phyloP scores from a whole-genome alignment of 1,140 invertebrate genomes.

The Drepana arcuata region DNA sequence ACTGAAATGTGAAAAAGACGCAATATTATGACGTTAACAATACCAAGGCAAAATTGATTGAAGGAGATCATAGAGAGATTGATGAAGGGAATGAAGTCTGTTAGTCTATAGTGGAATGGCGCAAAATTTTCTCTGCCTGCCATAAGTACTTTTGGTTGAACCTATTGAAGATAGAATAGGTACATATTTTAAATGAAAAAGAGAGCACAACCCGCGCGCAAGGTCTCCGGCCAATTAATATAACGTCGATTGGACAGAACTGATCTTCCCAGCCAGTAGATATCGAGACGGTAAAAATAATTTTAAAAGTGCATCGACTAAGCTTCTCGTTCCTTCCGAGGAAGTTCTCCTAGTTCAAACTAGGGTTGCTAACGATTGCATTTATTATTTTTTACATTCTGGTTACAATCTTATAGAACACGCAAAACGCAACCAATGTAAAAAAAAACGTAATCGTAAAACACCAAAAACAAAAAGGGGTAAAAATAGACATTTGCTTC shows the following conservation, averaged over 20 bases:
- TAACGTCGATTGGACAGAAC: slow-evolving; percentile 28
- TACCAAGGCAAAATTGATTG: background rate
- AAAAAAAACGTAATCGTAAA: slow-evolving; percentile 54
- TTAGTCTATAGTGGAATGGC: background rate
- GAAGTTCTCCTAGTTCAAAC: background rate
- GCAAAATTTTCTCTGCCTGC: too few relatives aligned
- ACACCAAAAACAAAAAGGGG: slow-evolving; percentile 49
- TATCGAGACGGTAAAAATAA: slow-evolving; percentile 27
- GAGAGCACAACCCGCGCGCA: background rate
- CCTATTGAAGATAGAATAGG: too few relatives aligned
- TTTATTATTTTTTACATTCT: background rate
- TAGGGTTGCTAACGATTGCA: background rate
- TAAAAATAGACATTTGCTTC: slow-evolving; percentile 59
- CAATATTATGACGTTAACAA: background rate
- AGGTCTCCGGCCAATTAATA: slow-evolving; percentile 31
- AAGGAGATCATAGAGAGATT: background rate
- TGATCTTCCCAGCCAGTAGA: slow-evolving; percentile 15
- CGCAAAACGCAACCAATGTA: slow-evolving; percentile 9
- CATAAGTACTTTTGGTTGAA: too few relatives aligned
- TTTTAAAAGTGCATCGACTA: slow-evolving; percentile 26
- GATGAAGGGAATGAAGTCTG: background rate
- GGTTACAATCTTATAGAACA: background rate
- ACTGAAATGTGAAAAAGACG: background rate
- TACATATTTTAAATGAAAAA: background rate
- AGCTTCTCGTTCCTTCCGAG: slow-evolving; percentile 15